Conservation (phyloP, 1,140 invertebrate genomes). For the Hyposmocoma kahamanoa region DNA sequence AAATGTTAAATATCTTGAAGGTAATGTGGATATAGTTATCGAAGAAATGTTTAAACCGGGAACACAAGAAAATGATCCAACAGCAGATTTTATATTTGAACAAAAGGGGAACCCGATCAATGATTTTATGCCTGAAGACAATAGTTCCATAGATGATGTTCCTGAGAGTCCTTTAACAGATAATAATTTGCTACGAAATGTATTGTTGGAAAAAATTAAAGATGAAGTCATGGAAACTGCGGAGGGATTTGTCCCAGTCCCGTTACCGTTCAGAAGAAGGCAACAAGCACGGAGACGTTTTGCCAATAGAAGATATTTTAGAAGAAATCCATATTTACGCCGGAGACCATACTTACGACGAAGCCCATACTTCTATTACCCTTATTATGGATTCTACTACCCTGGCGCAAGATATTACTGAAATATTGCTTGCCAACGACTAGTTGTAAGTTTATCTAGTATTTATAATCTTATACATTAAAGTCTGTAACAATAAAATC, state of each 20-base stretch:
- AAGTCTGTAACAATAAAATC: constrained; percentile 15
- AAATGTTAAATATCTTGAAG: not conserved
- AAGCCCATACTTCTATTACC: constrained; percentile 33
- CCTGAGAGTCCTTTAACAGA: constrained; percentile 4
- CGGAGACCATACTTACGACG: not conserved
- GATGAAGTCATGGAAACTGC: constrained; percentile 61
- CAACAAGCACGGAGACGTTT: constrained; percentile 28
- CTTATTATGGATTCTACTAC: constrained; percentile 42
- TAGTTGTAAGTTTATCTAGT: not conserved
- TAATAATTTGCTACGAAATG: constrained; percentile 15
- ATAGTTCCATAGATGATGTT: not conserved
- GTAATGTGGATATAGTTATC: constrained; percentile 13
- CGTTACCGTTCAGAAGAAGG: constrained; percentile 36
- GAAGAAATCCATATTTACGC: constrained; percentile 22
- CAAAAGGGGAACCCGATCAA: too few relatives aligned
- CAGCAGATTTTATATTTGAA: too few relatives aligned
- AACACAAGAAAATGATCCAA: not conserved
- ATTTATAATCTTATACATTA: constrained; percentile 7
- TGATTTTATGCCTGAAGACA: not conserved
- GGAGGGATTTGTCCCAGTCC: constrained; percentile 45
- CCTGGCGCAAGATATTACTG: constrained; percentile 54
- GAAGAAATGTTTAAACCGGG: constrained; percentile 14
- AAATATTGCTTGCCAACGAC: constrained; percentile 9
- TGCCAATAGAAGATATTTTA: constrained; percentile 36
- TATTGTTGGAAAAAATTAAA: constrained; percentile 26